Conservation (phyloP, 2,113 vertebrate genomes). For the Chloebia gouldiae region DNA sequence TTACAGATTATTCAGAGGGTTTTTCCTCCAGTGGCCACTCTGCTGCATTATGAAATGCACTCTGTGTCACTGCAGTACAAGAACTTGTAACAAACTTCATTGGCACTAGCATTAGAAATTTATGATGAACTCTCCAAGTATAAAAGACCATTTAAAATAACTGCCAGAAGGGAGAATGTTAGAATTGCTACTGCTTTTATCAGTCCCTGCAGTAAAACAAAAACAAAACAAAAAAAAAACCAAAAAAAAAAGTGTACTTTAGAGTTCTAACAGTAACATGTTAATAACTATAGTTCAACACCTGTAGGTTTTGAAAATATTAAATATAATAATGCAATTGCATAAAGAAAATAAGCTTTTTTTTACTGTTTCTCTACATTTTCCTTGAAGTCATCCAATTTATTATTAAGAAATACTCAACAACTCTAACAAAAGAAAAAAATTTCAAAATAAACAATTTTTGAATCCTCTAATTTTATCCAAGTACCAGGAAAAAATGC, state of each 20-base stretch:
- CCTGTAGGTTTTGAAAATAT: neutral
- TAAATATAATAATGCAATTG: neutral
- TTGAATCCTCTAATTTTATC: neutral
- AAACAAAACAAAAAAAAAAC: conserved; percentile 6
- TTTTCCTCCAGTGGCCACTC: neutral
- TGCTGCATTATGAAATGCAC: rapidly evolving
- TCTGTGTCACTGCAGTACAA: neutral
- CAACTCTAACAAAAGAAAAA: neutral
- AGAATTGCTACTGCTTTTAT: neutral
- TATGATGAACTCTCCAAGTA: neutral
- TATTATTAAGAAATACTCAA: neutral
- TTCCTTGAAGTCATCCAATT: neutral
- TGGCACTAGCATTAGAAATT: neutral
- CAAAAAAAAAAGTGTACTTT: neutral
- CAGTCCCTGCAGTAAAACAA: neutral
- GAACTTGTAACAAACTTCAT: neutral
- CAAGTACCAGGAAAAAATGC: neutral
- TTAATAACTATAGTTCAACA: neutral
- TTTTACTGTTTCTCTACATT: neutral
- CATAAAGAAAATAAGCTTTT: neutral
- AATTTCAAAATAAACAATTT: neutral
- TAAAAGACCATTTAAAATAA: neutral
- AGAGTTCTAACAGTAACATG: neutral
- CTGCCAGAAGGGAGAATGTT: neutral
- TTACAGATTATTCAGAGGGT: neutral